A percentile compares a stretch with the other conserved stretches of the same genome.
These are phyloP conservation scores for Melitaea athalia DNA, from an alignment of 2,888 invertebrate genomes.

Conservation along the genomic window DNA sequence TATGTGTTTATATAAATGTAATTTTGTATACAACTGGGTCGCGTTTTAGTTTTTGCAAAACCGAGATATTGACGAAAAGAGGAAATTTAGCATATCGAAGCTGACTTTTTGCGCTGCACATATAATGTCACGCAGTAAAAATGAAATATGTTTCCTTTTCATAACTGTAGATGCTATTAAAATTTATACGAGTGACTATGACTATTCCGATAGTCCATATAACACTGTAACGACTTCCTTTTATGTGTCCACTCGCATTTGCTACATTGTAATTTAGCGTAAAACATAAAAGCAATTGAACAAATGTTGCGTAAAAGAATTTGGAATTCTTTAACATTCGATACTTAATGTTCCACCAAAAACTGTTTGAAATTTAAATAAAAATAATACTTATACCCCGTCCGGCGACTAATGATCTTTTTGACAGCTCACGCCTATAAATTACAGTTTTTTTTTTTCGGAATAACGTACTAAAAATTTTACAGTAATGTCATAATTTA, in stretches of 20 bases:
- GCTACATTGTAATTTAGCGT: constrained; percentile 44
- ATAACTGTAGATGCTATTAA: constrained; percentile 62
- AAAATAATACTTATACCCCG: too few relatives aligned
- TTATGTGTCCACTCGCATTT: constrained; percentile 51
- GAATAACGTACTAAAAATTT: too few relatives aligned
- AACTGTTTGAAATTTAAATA: background rate
- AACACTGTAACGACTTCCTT: constrained; percentile 65
- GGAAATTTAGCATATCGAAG: constrained; percentile 28
- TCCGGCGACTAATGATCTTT: too few relatives aligned
- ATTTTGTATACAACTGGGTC: constrained; percentile 15
- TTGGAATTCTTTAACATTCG: background rate
- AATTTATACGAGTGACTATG: constrained; percentile 61
- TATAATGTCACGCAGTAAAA: constrained; percentile 63
- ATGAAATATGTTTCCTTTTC: constrained; percentile 66
- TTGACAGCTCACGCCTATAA: too few relatives aligned
- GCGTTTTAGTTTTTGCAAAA: constrained; percentile 24
- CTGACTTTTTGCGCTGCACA: constrained; percentile 37
- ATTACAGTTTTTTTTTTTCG: too few relatives aligned
- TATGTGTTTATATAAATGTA: background rate
- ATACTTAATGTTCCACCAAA: background rate
- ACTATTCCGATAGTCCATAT: constrained; percentile 60
- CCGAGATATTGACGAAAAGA: constrained; percentile 25
- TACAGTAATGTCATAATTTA: too few relatives aligned
- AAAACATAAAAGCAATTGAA: constrained; percentile 26
- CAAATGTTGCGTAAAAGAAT: constrained; percentile 4